These are phyloP conservation scores for Aphidoletes aphidimyza DNA, from an alignment of 2,888 invertebrate species.

Conservation along the genomic window DNA sequence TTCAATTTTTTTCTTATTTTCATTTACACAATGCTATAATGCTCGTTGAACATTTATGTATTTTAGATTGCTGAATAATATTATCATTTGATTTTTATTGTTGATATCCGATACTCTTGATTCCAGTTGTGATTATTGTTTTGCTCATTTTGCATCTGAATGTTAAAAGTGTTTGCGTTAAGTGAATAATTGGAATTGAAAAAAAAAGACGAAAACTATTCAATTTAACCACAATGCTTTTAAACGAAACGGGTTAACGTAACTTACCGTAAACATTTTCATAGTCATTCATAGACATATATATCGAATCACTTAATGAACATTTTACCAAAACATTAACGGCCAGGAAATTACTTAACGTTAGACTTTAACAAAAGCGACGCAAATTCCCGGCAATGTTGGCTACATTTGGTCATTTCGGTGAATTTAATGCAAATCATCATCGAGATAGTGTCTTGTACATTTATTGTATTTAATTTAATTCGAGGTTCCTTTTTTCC, in stretches of 20 bases:
- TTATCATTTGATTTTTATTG: slow-evolving; percentile 32
- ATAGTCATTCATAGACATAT: too few relatives aligned
- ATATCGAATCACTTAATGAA: neutral
- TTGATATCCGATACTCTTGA: slow-evolving; percentile 4
- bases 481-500: neutral
- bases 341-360: neutral
- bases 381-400: neutral
- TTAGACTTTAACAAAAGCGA: neutral
- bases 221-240: neutral
- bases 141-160: neutral
- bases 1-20: neutral
- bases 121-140: neutral
- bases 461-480: slow-evolving; percentile 46
- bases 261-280: too few relatives aligned
- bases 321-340: neutral
- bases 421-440: slow-evolving; percentile 16
- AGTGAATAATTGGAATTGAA: neutral
- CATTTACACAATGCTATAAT: neutral
- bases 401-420: neutral
- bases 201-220: neutral
- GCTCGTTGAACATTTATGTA: neutral
- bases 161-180: neutral
- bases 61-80: slow-evolving; percentile 20
- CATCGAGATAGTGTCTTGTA: slow-evolving; percentile 16
- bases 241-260: too few relatives aligned